Percentiles rank a stretch among this genome's conserved stretches.
Evolutionary conservation across 2,113 vertebrate species (phyloP).

Genomic region (Bubo bubo): DNA sequence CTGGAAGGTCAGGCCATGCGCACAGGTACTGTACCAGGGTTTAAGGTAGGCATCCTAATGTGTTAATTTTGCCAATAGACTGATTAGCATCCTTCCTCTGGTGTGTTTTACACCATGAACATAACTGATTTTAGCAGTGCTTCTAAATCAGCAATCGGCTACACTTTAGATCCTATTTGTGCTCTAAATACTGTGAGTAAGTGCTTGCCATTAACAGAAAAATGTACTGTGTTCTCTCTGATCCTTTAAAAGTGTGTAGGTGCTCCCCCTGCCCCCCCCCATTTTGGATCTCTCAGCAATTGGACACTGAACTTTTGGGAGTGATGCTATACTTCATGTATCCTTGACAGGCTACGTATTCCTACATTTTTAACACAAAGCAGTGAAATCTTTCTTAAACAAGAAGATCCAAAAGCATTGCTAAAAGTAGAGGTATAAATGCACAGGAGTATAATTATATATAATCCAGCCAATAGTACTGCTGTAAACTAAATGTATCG

Average conservation of each 20-base stretch:
- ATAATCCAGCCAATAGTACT: neutral
- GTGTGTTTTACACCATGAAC: neutral
- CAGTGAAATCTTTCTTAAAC: neutral
- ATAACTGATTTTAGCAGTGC: neutral
- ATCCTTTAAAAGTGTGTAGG: neutral
- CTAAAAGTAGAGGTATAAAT: neutral
- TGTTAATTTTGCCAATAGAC: neutral
- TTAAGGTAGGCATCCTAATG: neutral
- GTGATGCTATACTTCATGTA: neutral
- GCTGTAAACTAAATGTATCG: neutral
- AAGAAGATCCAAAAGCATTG: neutral
- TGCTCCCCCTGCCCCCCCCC: accelerated
- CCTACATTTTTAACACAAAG: neutral
- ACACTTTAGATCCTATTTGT: neutral
- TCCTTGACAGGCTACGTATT: neutral
- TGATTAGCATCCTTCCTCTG: neutral
- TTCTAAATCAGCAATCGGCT: neutral
- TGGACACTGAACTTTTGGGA: neutral
- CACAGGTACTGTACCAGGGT: neutral
- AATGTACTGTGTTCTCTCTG: neutral
- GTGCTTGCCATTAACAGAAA: neutral
- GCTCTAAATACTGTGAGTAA: neutral
- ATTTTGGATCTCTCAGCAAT: neutral
- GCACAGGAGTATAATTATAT: neutral
- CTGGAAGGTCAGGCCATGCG: neutral